phyloP scores from a whole-genome alignment of 2,113 vertebrate genomes.

The Lathamus discolor region DNA sequence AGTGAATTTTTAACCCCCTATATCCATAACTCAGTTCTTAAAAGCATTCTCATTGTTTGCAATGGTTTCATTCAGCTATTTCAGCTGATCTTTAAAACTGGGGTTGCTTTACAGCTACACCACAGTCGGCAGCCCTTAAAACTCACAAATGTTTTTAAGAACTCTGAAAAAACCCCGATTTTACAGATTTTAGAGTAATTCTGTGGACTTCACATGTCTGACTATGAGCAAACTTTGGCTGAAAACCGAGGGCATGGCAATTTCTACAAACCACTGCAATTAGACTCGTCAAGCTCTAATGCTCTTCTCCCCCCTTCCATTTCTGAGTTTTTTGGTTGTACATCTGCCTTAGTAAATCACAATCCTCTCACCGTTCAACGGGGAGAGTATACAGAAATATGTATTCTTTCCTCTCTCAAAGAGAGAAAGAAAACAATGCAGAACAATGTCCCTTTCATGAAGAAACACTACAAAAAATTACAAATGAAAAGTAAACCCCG shows the following conservation, averaged over 20 bases:
- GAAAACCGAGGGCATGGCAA: not conserved
- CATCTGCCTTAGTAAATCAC: not conserved
- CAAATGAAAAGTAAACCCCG: not conserved
- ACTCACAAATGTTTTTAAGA: not conserved
- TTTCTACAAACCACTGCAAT: not conserved
- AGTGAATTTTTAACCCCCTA: not conserved
- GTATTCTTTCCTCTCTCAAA: not conserved
- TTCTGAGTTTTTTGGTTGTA: not conserved
- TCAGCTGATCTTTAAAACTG: not conserved
- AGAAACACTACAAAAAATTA: not conserved
- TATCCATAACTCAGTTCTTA: not conserved
- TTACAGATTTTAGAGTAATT: not conserved
- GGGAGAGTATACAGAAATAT: not conserved
- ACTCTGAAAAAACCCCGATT: not conserved
- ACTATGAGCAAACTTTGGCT: not conserved
- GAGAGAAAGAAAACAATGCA: not conserved
- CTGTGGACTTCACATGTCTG: not conserved
- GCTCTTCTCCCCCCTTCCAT: not conserved
- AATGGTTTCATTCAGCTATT: not conserved
- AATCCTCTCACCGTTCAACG: not conserved
- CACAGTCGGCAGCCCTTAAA: not conserved
- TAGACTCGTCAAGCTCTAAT: not conserved
- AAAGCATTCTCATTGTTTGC: not conserved
- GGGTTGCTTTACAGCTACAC: not conserved
- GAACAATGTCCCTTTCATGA: not conserved